Evolutionary conservation across 2,888 invertebrate genomes (phyloP), one percentile per base, ranked within the genome.

Genomic region (Apomyelois bistriatella): DNA sequence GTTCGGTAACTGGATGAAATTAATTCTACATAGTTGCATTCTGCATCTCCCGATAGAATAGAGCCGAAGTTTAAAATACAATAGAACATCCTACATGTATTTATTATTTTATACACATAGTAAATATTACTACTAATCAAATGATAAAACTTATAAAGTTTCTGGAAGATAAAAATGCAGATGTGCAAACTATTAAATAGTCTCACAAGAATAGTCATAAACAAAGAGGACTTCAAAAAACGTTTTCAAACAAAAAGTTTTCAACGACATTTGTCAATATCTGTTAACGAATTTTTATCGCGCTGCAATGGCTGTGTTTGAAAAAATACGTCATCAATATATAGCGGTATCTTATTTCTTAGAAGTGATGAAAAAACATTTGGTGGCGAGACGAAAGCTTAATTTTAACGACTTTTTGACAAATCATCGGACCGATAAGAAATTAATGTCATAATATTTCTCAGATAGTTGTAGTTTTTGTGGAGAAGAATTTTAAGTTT

Each of bases 301-400:
- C 61, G 60, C 60, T 66, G 65, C 66, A 67, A 64, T n/a, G n/a
- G n/a, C n/a, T 64, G 66, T 67, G 72, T 70, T 71, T 76, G 70
- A 71, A 79, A 74, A 74, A 38, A 72, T 62, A 59, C 66, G 72
- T 71, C 75, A 70, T 57, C 74, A 65, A 65, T 57, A 62, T 61
- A 62, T 60, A 54, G 64, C 59, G 10, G 55, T 80, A 81, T 82
- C 79, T 65, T 53, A 55, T 58, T 82, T 82, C 79, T 54, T 54
- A 77, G 84, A 85, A 85, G 16, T 53, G 54, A 53, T 67, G 68
- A 66, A 72, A 79, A 78, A 72, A 70, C 68, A 56, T 53, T 55
- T 57, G 51, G 64, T 67, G 72, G 72, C 69, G 68, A 76, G 74
- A 61, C 64, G 68, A 58, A 64, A 64, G 35, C 47, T 22, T 37